Evolutionary conservation across 2,888 invertebrate species (phyloP), one percentile per base, ranked within the genome.

Genomic region (Drosophila paracracens): DNA sequence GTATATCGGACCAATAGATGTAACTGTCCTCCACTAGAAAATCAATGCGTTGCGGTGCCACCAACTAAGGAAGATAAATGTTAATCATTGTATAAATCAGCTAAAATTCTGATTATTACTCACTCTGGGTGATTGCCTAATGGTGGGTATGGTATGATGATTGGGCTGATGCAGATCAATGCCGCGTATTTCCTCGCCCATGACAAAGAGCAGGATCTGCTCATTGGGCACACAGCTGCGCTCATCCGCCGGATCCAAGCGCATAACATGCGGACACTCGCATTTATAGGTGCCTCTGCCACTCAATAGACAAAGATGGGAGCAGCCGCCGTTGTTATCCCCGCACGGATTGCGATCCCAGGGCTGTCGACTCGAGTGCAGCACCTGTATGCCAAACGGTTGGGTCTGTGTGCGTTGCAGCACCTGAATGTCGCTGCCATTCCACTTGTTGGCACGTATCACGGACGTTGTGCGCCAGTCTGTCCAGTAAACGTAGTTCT

Each of bases 401-500:
- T 98, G 98, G 4, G 97, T 96, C 74, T 96, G 94, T 16, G 97
- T 97, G 79, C 96, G 94, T 92, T 97, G 97, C 82, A 98, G 95
- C 21, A 97, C 95, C 70, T 95, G 94, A 4, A 97, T 96, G 92
- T 96, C 95, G 29, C 95, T 95, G 70, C 96, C 97, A 92, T 96
- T 96, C 96, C 97, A 98, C 94, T 98, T 98, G 94, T 97, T 97
- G 36, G 98, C 97, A 89, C 96, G 94, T 82, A 97, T 96, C 4
- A 98, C 96, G 74, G 97, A 96, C 92, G 97, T 97, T 65, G 96
- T 96, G 77, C 97, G 94, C 98, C 98, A 98, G 94, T 98, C 98
- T 0, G 98, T 98, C 98, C 98, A 98, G 94, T 97, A 98, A 16
- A 98, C 96, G 93, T 96, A 96, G 90, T 96, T 96, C 91, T 97